Evolutionary conservation across 64 coral and sea anemone species (phyloP), one percentile per base, ranked within the genome.

Genomic region (Stichodactyla helianthus): DNA sequence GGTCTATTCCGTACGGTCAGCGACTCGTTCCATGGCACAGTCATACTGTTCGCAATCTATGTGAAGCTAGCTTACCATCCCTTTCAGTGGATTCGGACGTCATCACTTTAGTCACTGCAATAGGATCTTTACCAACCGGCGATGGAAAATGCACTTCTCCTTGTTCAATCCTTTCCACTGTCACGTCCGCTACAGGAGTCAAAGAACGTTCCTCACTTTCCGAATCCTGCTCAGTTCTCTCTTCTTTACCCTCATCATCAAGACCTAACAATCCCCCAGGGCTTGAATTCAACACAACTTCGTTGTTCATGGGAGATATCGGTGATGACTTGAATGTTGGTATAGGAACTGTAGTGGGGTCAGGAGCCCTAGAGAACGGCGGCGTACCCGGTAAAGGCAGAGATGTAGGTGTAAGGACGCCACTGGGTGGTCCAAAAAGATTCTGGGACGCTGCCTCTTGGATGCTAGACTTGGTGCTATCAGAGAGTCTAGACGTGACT

Each of bases 401-500:
- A 16, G 91, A 92, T 22, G 91, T 92, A 5, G 91, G 91, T 60
- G 86, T 74, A n/a, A 74, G 25, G 6, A 74, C 68, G 11, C 68
- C 25, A 74, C 68, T 74, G 12, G 68, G 25, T 11, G 25, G 26
- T 28, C 23, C 26, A 74, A 2, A 31, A 23, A 74, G 11, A 35
- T 35, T 74, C 68, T 74, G 68, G 10, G 68, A 10, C 10, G 67
- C 82, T 23, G 65, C 51, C 7, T 79, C 82, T 11, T 90, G 82
- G n/a, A 77, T 22, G n/a, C 82, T 74, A 14, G 68, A 74, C 10
- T 19, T 74, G 84, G 94, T 95, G 80, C 62, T 89, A 76, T 95
- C 90, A 20, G 94, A 95, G 4, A 92, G 77, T 9, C 68, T 86
- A 50, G 94, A 95, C 8, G 90, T 92, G 15, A 92, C 87, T 50